phyloP scores from a whole-genome alignment of 2,113 vertebrate genomes.

The Cnemophilus loriae region DNA sequence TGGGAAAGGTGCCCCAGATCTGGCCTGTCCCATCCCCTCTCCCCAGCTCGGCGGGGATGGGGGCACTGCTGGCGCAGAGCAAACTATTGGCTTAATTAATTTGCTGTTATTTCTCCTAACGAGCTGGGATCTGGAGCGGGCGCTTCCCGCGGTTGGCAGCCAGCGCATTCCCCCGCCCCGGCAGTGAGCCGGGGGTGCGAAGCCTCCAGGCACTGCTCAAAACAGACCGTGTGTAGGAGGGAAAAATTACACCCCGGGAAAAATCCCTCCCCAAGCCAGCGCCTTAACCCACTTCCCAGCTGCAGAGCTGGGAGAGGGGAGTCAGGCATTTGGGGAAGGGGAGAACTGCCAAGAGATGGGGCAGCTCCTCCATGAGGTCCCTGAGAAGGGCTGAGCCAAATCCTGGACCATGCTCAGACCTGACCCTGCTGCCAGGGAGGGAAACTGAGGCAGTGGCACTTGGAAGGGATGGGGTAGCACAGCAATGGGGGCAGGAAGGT shows the following conservation, averaged over 20 bases:
- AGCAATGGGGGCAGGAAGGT: rapidly evolving
- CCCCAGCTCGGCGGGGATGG: rapidly evolving
- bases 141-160: not conserved
- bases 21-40: not conserved
- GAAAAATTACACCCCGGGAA: slow-evolving; percentile 48
- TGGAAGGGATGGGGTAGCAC: not conserved
- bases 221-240: slow-evolving; percentile 61
- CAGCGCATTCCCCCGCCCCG: not conserved
- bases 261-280: not conserved
- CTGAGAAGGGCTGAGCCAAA: rapidly evolving
- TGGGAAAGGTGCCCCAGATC: not conserved
- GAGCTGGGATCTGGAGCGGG: slow-evolving; percentile 25
- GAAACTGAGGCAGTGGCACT: not conserved
- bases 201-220: slow-evolving; percentile 41
- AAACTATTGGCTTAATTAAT: slow-evolving; percentile 41
- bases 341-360: not conserved
- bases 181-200: not conserved
- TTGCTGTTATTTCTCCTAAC: slow-evolving; percentile 30
- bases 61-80: not conserved
- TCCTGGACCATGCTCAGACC: not conserved
- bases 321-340: not conserved
- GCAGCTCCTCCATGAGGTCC: not conserved
- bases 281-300: not conserved
- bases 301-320: not conserved
- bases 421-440: not conserved